Base-by-base conservation (phyloP, 64 coral and sea anemone species). In the Stichodactyla helianthus region DNA sequence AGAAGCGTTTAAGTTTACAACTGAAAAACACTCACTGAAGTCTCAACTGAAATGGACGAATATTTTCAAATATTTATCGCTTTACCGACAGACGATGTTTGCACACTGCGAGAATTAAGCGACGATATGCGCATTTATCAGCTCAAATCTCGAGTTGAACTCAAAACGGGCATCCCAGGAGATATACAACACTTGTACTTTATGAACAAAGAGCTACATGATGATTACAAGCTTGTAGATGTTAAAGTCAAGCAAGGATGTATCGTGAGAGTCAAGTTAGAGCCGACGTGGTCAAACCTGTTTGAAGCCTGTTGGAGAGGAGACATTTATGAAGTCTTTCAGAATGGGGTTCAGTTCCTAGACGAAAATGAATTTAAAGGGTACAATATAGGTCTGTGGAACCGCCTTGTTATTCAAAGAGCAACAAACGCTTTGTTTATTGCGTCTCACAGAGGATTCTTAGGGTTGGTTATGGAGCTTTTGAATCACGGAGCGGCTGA, bases 401-500 rank as follows among this genome's bases (percentile, higher is more conserved):
- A 99, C 68, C 88, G 91, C 27, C 56, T 99, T 31, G 97, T 99
- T 16, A 86, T 99, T 0, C 90, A 91, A 84, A 81, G 97, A 51
- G 97, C 97, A 4, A 99, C 97, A n/a, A 81, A 88, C 25, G 93
- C 96, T 5, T 84, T 98, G 11, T 98, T 98, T 62, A 99, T 99
- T 27, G 93, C 97, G 17, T 88, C 88, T n/a, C 93, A 99, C 76
- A 93, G 93, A 60, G 97, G 97, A n/a, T 99, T 95, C 81, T 71
- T 99, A 10, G 89, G 90, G 17, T 71, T 99, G 52, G 89, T 99
- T 59, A 17, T 99, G 16, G 97, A 99, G 27, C 77, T 95, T 16
- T 90, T 99, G 67, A 99, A 95, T 83, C 91, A 87, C 44, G 91
- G 88, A 26, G 93, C 97, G 12, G 86, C 97, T 20, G 90, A 95